Evolutionary conservation across 2,888 invertebrate species (phyloP).

Genomic region (Caenorhabditis drosophilae): DNA sequence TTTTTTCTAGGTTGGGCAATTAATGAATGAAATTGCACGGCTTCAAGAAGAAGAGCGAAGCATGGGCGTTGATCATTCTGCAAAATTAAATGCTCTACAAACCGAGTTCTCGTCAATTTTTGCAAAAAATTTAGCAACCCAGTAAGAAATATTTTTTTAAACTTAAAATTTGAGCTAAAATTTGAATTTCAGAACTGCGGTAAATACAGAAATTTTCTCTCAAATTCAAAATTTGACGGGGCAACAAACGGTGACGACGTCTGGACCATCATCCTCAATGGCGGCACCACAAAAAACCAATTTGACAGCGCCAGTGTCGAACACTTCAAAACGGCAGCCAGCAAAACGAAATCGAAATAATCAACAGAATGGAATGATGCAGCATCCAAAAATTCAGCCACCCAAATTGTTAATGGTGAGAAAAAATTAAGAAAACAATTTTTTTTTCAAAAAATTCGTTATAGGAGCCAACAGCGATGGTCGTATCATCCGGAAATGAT

Average conservation of each 20-base stretch:
- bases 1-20: slow-evolving; percentile 7
- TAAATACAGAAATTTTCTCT: neutral
- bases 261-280: no score
- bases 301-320: neutral
- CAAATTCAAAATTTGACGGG: neutral
- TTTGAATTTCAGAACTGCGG: neutral
- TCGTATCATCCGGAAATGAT: neutral
- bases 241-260: no score
- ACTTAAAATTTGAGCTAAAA: neutral
- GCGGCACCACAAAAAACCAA: no score
- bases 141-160: no score
- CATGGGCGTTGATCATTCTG: slow-evolving; percentile 5
- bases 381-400: slow-evolving; percentile 6
- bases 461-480: slow-evolving; percentile 2
- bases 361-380: no score
- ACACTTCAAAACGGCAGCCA: neutral
- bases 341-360: slow-evolving; percentile 3
- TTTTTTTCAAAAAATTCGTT: no score
- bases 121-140: slow-evolving; percentile 5
- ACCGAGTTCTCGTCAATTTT: slow-evolving; percentile 7
- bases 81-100: neutral
- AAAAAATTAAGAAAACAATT: no score
- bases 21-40: slow-evolving; percentile 1
- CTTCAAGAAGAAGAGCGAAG: neutral
- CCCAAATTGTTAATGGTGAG: slow-evolving; percentile 1